Conservation (phyloP, 2,888 invertebrate species). For the Idaea aversata region DNA sequence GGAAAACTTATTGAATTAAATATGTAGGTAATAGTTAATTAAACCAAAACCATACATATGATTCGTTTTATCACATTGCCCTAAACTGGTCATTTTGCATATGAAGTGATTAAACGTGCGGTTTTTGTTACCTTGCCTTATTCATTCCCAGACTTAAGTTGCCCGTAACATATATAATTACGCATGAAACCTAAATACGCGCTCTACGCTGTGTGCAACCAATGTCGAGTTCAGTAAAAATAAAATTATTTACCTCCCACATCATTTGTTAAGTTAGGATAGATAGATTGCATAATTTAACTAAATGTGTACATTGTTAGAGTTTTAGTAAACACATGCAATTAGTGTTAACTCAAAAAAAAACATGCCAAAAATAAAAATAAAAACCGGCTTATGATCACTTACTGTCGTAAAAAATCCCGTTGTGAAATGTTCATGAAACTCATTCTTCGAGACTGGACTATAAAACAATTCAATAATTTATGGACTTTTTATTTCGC, state of each 20-base stretch:
- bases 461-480: neutral
- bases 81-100: too few relatives aligned
- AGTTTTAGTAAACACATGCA: conserved; percentile 38
- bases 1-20: too few relatives aligned
- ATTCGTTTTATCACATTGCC: too few relatives aligned
- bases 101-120: too few relatives aligned
- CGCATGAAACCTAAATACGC: neutral
- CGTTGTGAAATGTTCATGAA: conserved; percentile 35
- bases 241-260: neutral
- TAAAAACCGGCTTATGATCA: conserved; percentile 73
- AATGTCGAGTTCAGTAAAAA: neutral
- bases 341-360: conserved; percentile 47
- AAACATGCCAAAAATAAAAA: conserved; percentile 49
- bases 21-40: too few relatives aligned
- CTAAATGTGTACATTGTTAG: neutral
- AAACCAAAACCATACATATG: too few relatives aligned
- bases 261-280: neutral
- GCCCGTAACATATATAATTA: neutral
- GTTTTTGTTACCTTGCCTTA: too few relatives aligned
- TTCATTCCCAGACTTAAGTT: neutral
- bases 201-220: neutral
- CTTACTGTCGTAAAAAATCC: conserved; percentile 46
- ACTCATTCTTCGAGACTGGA: conserved; percentile 25
- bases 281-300: neutral
- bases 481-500: conserved; percentile 18